phyloP scores from a whole-genome alignment of 1,140 invertebrate species.

The Drosophila bipectinata region DNA sequence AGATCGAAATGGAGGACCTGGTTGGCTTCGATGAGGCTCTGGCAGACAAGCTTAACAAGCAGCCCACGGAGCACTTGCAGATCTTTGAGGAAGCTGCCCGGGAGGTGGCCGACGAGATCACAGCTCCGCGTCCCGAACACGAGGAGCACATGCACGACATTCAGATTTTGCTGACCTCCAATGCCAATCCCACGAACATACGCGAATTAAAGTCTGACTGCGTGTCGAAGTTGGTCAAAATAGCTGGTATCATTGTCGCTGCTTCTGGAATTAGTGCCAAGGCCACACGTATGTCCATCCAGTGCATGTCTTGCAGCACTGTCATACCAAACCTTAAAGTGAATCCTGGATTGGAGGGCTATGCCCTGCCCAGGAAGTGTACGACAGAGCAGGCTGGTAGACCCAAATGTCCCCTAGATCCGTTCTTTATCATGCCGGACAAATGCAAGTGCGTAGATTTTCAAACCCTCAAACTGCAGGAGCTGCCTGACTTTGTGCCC shows the following conservation, averaged over 20 bases:
- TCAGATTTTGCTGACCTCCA: conserved; percentile 95
- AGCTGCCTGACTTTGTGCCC: conserved; percentile 97
- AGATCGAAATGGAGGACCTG: conserved; percentile 97
- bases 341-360: conserved; percentile 98
- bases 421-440: conserved; percentile 98
- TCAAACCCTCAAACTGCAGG: conserved; percentile 96
- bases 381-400: conserved; percentile 95
- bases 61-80: conserved; percentile 96
- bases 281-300: conserved; percentile 97
- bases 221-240: conserved; percentile 96
- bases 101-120: conserved; percentile 98
- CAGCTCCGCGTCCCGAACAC: conserved; percentile 93
- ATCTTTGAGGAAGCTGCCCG: conserved; percentile 98
- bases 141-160: conserved; percentile 97
- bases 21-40: conserved; percentile 97
- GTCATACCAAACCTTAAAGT: conserved; percentile 95
- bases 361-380: conserved; percentile 97
- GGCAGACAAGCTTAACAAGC: conserved; percentile 96
- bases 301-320: conserved; percentile 97
- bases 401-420: conserved; percentile 97
- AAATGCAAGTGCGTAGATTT: conserved; percentile 98
- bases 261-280: conserved; percentile 97
- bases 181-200: conserved; percentile 92
- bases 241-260: conserved; percentile 97
- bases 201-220: conserved; percentile 96